Evolutionary conservation across 2,113 vertebrate species (phyloP).

Genomic region (Aspiorhynchus laticeps): DNA sequence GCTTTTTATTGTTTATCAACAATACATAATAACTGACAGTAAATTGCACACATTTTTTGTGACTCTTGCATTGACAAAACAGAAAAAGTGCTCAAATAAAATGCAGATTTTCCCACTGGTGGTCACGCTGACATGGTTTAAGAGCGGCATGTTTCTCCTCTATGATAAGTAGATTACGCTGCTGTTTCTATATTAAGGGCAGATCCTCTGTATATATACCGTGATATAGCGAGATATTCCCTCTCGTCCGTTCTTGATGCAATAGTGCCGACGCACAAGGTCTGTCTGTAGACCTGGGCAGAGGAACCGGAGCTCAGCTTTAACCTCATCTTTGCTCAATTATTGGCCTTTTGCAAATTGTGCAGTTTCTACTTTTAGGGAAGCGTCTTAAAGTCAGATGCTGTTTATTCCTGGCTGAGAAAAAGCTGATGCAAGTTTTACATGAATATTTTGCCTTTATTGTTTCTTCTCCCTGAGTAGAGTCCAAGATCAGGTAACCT

Average conservation of each 20-base stretch:
- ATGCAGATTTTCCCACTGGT: background rate
- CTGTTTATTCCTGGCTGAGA: conserved; percentile 26
- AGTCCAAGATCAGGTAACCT: conserved; percentile 1
- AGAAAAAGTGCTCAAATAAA: background rate
- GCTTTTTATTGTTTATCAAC: background rate
- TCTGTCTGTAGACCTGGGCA: background rate
- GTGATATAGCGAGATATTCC: background rate
- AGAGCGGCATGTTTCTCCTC: background rate
- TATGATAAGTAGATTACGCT: background rate
- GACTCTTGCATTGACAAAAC: background rate
- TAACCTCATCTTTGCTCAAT: conserved; percentile 41
- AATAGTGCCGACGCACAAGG: background rate
- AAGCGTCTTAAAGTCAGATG: conserved; percentile 36
- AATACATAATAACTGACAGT: background rate
- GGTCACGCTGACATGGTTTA: background rate
- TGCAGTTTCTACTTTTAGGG: conserved; percentile 46
- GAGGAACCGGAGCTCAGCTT: conserved; percentile 32
- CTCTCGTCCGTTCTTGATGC: background rate
- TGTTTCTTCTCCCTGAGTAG: background rate
- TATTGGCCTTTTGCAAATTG: conserved; percentile 36
- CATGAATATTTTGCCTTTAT: conserved; percentile 19
- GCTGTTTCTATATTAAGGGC: background rate
- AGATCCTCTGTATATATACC: background rate
- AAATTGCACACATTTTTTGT: background rate
- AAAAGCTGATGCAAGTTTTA: conserved; percentile 53